These are phyloP conservation scores for Sterrhoptilus dennistouni DNA, from an alignment of 2,113 vertebrate genomes.

Conservation along the genomic window DNA sequence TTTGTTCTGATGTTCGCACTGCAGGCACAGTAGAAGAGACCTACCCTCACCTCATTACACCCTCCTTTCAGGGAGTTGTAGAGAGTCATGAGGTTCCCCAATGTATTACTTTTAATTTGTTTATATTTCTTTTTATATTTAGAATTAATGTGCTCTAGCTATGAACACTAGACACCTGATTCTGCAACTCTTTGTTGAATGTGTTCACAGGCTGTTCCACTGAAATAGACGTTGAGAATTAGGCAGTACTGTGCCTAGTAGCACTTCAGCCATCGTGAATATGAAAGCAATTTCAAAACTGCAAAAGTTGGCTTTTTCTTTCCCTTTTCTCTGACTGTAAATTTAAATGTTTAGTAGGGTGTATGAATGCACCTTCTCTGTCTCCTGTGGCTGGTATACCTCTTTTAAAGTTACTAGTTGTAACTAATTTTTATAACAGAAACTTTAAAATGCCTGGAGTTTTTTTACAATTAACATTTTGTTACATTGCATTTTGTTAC, in stretches of 20 bases:
- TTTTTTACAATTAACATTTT: background rate
- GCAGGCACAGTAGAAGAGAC: background rate
- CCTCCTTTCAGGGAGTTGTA: background rate
- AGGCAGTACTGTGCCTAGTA: background rate
- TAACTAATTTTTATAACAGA: background rate
- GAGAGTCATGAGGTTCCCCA: background rate
- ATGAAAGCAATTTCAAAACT: background rate
- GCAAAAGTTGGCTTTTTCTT: background rate
- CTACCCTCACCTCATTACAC: background rate
- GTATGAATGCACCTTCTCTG: background rate
- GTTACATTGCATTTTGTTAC: background rate
- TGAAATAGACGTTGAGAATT: background rate
- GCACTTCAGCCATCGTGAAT: background rate
- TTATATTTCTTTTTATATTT: background rate
- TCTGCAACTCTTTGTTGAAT: background rate
- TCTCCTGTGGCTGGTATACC: background rate
- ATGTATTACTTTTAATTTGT: background rate
- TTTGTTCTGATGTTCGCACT: background rate
- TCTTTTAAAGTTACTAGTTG: background rate
- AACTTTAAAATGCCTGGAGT: background rate
- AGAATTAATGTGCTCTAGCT: background rate
- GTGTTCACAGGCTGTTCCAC: background rate
- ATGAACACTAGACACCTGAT: background rate
- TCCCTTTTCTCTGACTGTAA: background rate
- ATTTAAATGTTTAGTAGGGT: background rate